phyloP scores from a whole-genome alignment of 2,888 invertebrate species.

The Agelastica alni region DNA sequence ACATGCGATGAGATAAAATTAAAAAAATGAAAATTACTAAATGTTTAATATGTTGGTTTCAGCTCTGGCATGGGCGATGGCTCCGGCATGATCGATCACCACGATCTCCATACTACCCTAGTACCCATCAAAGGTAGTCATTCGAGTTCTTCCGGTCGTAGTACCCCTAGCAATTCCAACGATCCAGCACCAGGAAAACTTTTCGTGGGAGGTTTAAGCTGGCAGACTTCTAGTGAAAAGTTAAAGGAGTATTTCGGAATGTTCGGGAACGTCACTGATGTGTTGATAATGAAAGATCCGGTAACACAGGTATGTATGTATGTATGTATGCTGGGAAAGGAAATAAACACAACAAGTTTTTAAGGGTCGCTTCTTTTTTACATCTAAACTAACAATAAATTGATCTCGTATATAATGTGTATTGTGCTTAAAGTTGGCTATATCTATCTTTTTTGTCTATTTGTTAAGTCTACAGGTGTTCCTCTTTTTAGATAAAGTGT shows the following conservation, averaged over 20 bases:
- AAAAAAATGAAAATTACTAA: no score
- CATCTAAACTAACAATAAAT: no score
- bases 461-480: neutral
- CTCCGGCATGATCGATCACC: slow-evolving; percentile 58
- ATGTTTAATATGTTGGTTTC: no score
- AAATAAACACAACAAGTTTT: no score
- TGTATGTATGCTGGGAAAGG: no score
- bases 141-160: slow-evolving; percentile 72
- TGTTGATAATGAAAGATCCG: slow-evolving; percentile 93
- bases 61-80: slow-evolving; percentile 61
- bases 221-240: slow-evolving; percentile 92
- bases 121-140: slow-evolving; percentile 59
- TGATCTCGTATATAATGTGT: no score
- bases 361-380: no score
- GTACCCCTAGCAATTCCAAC: slow-evolving; percentile 69
- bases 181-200: slow-evolving; percentile 83
- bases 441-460: no score
- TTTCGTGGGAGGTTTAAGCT: slow-evolving; percentile 89
- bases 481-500: no score
- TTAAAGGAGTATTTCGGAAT: slow-evolving; percentile 90
- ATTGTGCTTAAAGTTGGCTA: no score
- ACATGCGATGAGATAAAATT: no score
- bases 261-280: slow-evolving; percentile 90
- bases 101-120: slow-evolving; percentile 57
- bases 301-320: slow-evolving; percentile 90